A percentile compares a stretch with the other conserved stretches of the same genome.
phyloP scores from a whole-genome alignment of 2,113 vertebrate genomes.

The Brachypodius melanocephalos region DNA sequence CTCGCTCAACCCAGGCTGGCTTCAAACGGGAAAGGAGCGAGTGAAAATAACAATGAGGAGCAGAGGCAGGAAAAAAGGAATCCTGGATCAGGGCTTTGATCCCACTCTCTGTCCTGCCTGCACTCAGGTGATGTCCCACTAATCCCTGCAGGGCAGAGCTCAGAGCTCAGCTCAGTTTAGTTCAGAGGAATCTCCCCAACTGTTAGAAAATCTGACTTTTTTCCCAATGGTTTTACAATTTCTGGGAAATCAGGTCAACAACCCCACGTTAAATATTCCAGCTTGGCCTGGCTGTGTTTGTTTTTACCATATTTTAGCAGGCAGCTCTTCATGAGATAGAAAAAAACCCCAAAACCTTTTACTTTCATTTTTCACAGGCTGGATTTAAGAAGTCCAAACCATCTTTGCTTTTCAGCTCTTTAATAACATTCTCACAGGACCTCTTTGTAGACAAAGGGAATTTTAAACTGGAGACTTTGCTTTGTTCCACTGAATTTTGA shows the following conservation, averaged over 20 bases:
- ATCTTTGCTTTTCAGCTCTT: background rate
- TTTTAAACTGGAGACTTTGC: background rate
- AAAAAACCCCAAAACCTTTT: background rate
- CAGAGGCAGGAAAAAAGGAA: background rate
- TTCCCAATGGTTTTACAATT: background rate
- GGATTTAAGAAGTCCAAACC: background rate
- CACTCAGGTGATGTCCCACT: background rate
- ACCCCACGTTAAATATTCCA: background rate
- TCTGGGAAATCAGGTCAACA: background rate
- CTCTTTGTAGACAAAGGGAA: conserved; percentile 23
- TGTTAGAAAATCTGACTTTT: background rate
- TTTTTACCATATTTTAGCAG: background rate
- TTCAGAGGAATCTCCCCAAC: background rate
- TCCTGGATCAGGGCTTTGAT: background rate
- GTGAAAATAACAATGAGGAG: background rate
- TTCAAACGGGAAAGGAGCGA: background rate
- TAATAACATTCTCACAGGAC: background rate
- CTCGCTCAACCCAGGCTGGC: background rate
- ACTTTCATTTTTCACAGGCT: background rate
- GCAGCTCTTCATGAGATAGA: background rate
- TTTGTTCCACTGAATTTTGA: background rate
- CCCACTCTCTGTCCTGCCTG: background rate
- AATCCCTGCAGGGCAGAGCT: background rate
- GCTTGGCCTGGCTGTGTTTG: background rate
- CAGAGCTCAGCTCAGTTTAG: background rate